Conservation (phyloP, 1,140 invertebrate genomes). For the Cydia pomonella region DNA sequence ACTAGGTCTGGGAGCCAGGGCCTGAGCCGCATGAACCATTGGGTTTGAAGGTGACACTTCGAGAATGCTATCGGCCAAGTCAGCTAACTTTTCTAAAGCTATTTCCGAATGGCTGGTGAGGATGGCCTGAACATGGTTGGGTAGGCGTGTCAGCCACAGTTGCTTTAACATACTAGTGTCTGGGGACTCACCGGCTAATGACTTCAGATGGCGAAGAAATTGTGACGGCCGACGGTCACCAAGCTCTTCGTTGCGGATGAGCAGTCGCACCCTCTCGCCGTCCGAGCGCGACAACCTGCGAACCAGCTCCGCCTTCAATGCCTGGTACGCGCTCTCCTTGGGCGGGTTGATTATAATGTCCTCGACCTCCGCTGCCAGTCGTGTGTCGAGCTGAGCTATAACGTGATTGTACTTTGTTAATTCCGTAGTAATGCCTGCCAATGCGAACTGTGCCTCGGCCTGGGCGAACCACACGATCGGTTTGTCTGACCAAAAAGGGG, state of each 20-base stretch:
- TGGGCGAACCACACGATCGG: constrained; percentile 27
- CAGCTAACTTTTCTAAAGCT: constrained; percentile 34
- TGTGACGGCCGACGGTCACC: constrained; percentile 49
- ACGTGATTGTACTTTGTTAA: constrained; percentile 8
- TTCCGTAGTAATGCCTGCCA: background rate
- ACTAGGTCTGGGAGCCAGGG: too few relatives aligned
- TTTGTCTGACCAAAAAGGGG: constrained; percentile 29
- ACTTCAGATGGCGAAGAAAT: constrained; percentile 44
- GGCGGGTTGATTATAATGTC: constrained; percentile 14
- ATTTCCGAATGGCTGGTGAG: constrained; percentile 5
- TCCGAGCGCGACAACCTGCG: constrained; percentile 34
- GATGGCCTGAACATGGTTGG: constrained; percentile 22
- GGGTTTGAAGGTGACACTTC: too few relatives aligned
- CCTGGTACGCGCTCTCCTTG: background rate
- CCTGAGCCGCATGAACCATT: too few relatives aligned
- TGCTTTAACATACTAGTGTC: background rate
- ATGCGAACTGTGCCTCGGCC: constrained; percentile 3
- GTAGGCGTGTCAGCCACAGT: constrained; percentile 32
- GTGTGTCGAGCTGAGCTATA: background rate
- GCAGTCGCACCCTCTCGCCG: constrained; percentile 35
- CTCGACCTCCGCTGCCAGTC: constrained; percentile 10
- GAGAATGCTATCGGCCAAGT: background rate
- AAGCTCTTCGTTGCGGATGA: constrained; percentile 39
- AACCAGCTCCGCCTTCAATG: constrained; percentile 21
- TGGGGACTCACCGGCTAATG: constrained; percentile 23